Conservation (phyloP, 1,140 invertebrate species). For the Drosophila guanche region DNA sequence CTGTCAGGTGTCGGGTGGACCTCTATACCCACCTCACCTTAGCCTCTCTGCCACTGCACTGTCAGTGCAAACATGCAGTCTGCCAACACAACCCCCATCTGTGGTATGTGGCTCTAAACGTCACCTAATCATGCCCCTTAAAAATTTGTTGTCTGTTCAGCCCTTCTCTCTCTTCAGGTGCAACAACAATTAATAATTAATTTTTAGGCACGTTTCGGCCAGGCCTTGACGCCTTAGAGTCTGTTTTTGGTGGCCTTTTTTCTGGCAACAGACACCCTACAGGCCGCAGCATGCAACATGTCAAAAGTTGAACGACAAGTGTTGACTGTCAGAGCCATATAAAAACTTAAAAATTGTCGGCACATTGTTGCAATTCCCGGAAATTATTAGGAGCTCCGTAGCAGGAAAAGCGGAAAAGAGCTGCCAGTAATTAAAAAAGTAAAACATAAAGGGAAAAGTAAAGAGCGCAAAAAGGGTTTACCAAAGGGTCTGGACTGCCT, state of each 20-base stretch:
- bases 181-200: slow-evolving; percentile 73
- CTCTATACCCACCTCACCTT: too few relatives aligned
- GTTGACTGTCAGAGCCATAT: slow-evolving; percentile 54
- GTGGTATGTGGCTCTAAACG: slow-evolving; percentile 43
- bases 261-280: slow-evolving; percentile 28
- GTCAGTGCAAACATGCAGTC: slow-evolving; percentile 41
- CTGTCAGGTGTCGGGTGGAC: slow-evolving; percentile 6
- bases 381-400: slow-evolving; percentile 61
- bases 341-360: slow-evolving; percentile 75
- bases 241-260: slow-evolving; percentile 49
- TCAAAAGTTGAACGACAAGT: slow-evolving; percentile 75
- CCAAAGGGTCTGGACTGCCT: slow-evolving; percentile 39
- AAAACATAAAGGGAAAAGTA: slow-evolving; percentile 43
- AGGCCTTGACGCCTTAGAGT: not conserved
- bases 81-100: slow-evolving; percentile 13
- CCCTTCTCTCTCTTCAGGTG: too few relatives aligned
- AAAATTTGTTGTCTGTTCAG: slow-evolving; percentile 14
- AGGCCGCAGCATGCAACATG: slow-evolving; percentile 65
- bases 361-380: slow-evolving; percentile 75
- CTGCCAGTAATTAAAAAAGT: slow-evolving; percentile 75
- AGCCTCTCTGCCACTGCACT: not conserved
- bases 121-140: slow-evolving; percentile 1
- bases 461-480: slow-evolving; percentile 27
- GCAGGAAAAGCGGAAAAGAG: slow-evolving; percentile 13
- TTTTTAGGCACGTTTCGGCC: slow-evolving; percentile 65